A percentile compares a stretch with the other conserved stretches of the same genome.
phyloP scores from a whole-genome alignment of 1,140 invertebrate genomes.

The Ephestia elutella region DNA sequence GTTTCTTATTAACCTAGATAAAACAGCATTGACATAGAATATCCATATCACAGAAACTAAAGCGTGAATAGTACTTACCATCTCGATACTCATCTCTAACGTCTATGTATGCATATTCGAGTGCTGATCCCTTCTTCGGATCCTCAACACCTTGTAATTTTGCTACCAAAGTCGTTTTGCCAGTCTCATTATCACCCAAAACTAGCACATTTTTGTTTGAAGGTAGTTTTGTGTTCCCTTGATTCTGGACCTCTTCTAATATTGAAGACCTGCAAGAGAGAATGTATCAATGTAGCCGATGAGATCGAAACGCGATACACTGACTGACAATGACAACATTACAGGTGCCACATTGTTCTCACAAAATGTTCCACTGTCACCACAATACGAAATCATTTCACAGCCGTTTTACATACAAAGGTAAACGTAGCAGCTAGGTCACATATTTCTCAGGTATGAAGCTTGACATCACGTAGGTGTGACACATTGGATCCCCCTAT shows the following conservation, averaged over 20 bases:
- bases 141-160: slow-evolving; percentile 95
- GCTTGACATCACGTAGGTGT: slow-evolving; percentile 72
- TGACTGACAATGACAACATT: slow-evolving; percentile 14
- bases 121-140: slow-evolving; percentile 96
- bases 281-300: slow-evolving; percentile 35
- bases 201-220: slow-evolving; percentile 94
- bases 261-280: slow-evolving; percentile 86
- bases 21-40: background rate
- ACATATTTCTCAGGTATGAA: slow-evolving; percentile 68
- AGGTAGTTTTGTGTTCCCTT: slow-evolving; percentile 93
- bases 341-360: slow-evolving; percentile 12
- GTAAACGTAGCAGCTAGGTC: slow-evolving; percentile 61
- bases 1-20: slow-evolving; percentile 3
- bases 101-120: slow-evolving; percentile 99
- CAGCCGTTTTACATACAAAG: slow-evolving; percentile 57
- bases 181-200: slow-evolving; percentile 95
- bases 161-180: slow-evolving; percentile 97
- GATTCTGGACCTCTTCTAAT: slow-evolving; percentile 94
- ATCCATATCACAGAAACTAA: background rate
- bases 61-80: slow-evolving; percentile 77
- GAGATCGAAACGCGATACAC: slow-evolving; percentile 7
- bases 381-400: slow-evolving; percentile 31
- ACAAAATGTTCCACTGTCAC: slow-evolving; percentile 5
- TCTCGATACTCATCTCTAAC: slow-evolving; percentile 99
- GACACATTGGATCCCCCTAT: slow-evolving; percentile 72